Evolutionary conservation across 1,140 invertebrate genomes (phyloP).

Genomic region (Drosophila baimaii): DNA sequence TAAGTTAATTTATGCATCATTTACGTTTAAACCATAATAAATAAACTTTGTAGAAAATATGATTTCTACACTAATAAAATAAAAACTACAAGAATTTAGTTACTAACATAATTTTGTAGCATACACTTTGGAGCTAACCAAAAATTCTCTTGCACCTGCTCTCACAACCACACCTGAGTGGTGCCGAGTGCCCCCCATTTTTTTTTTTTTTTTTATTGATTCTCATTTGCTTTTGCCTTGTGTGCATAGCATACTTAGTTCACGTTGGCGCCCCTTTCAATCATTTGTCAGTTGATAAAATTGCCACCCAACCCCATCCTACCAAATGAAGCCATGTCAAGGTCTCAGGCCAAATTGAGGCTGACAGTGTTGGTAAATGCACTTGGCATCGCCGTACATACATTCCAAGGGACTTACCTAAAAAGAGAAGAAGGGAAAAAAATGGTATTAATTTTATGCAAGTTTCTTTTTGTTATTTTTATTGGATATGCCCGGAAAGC

Average conservation of each 20-base stretch:
- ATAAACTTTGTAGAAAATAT: no score
- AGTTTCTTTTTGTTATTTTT: background rate
- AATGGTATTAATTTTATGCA: conserved; percentile 20
- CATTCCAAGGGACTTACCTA: conserved; percentile 36
- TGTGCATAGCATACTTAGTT: conserved; percentile 25
- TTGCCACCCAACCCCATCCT: conserved; percentile 1
- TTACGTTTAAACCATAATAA: no score
- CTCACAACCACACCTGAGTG: background rate
- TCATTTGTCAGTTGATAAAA: conserved; percentile 44
- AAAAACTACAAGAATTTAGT: background rate
- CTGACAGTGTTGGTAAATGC: conserved; percentile 27
- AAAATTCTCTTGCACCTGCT: background rate
- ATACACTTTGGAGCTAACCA: conserved; percentile 16
- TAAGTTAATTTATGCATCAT: no score
- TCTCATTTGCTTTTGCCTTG: conserved; percentile 14
- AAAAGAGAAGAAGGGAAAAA: conserved; percentile 10
- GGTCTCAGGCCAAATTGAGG: conserved; percentile 27
- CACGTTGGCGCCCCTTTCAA: conserved; percentile 29
- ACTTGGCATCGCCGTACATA: background rate
- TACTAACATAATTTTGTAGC: conserved; percentile 3
- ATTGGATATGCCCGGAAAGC: no score
- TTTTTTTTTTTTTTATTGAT: conserved; percentile 14
- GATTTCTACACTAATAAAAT: no score
- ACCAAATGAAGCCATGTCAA: conserved; percentile 36
- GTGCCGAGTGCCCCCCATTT: background rate